phyloP scores from a whole-genome alignment of 2,797 vertebrate species.

The Anisognathus igniventris region DNA sequence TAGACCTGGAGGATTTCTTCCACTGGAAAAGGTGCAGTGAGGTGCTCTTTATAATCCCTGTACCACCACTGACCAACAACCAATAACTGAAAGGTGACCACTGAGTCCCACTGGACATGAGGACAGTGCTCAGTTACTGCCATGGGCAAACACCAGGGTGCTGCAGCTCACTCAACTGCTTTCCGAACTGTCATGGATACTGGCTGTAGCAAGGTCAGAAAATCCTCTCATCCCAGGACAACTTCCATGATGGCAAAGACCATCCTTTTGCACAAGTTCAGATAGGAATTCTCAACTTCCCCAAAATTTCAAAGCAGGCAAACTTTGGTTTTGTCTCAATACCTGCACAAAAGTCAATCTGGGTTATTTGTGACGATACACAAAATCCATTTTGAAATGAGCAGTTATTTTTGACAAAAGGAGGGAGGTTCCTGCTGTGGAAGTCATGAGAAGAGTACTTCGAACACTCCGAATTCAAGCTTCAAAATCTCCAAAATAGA shows the following conservation, averaged over 20 bases:
- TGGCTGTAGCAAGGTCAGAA: not conserved
- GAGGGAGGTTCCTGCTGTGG: not conserved
- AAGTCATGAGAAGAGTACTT: not conserved
- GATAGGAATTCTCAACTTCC: not conserved
- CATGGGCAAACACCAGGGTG: accelerated
- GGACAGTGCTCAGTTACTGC: not conserved
- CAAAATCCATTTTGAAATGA: not conserved
- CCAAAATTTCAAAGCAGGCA: not conserved
- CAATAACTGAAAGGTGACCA: not conserved
- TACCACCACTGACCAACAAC: not conserved
- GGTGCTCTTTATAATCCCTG: not conserved
- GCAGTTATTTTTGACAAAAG: not conserved
- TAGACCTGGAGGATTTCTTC: not conserved
- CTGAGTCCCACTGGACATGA: not conserved
- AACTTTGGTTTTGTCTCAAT: not conserved
- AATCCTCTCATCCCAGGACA: not conserved
- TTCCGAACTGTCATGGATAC: not conserved
- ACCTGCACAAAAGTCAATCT: not conserved
- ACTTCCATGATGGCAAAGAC: not conserved
- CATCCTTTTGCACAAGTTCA: not conserved
- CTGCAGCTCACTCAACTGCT: not conserved
- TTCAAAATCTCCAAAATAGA: not conserved
- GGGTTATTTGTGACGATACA: not conserved
- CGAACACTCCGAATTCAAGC: not conserved
- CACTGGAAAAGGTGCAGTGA: not conserved